These are phyloP conservation scores for Daphoenositta chrysoptera DNA, from an alignment of 2,113 vertebrate species.

Conservation along the genomic window DNA sequence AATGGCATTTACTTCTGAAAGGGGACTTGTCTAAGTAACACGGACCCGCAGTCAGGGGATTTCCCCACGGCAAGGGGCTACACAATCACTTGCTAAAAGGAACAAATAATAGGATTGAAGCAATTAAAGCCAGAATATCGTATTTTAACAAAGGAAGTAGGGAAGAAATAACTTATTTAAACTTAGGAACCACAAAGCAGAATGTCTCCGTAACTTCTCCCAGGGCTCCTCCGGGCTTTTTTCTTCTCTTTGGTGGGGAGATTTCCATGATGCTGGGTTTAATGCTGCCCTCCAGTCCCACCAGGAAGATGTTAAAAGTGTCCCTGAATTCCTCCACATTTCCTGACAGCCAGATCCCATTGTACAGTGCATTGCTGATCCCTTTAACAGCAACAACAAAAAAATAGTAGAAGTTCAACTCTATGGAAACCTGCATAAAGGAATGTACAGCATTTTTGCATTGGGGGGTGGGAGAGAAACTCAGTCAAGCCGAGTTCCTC, in stretches of 20 bases:
- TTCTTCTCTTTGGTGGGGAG: neutral
- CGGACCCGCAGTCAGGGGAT: constrained; percentile 49
- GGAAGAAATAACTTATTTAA: constrained; percentile 42
- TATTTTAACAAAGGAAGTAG: constrained; percentile 36
- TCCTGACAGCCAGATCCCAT: constrained; percentile 38
- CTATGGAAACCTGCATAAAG: constrained; percentile 73
- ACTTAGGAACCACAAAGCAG: neutral
- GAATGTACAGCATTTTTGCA: constrained; percentile 71
- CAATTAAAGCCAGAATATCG: constrained; percentile 60
- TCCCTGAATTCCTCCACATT: constrained; percentile 56
- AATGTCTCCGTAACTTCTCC: neutral
- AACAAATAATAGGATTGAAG: constrained; percentile 66
- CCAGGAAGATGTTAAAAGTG: constrained; percentile 46
- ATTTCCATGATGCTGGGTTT: neutral
- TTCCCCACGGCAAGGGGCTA: constrained; percentile 55
- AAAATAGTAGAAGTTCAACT: constrained; percentile 62
- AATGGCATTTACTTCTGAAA: constrained; percentile 74
- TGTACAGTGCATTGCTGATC: constrained; percentile 64
- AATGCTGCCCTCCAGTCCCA: neutral
- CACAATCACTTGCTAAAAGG: constrained; percentile 59
- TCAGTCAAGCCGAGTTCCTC: constrained; percentile 31
- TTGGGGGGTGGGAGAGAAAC: constrained; percentile 14
- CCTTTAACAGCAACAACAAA: constrained; percentile 58
- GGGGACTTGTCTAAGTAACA: constrained; percentile 68
- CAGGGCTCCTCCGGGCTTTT: neutral